Conservation (phyloP, 2,888 invertebrate genomes). For the Celastrina argiolus region DNA sequence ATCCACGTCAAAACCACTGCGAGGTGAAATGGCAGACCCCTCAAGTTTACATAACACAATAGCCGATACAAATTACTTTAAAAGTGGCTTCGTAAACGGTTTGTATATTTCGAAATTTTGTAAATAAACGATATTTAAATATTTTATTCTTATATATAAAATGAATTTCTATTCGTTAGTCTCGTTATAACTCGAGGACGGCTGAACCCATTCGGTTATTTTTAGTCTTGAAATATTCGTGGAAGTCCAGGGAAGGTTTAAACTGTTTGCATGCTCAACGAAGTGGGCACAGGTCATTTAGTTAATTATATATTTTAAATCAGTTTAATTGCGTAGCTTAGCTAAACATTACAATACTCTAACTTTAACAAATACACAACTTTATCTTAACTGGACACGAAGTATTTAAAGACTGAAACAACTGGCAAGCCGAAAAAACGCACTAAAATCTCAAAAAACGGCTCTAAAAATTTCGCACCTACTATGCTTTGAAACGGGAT, state of each 20-base stretch:
- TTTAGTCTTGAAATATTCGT: too few species aligned
- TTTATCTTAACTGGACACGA: not conserved
- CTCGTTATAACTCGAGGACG: too few species aligned
- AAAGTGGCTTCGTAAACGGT: not conserved
- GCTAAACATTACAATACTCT: not conserved
- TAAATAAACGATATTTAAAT: not conserved
- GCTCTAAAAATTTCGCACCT: slow-evolving; percentile 5
- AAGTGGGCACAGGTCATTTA: too few species aligned
- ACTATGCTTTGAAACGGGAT: not conserved
- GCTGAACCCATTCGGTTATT: too few species aligned
- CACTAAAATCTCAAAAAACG: too few species aligned
- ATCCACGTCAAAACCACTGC: slow-evolving; percentile 50
- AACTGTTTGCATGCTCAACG: too few species aligned
- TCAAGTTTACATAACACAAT: slow-evolving; percentile 2
- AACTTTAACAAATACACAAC: not conserved
- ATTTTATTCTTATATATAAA: too few species aligned
- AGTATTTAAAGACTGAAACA: slow-evolving; percentile 9
- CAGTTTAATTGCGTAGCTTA: too few species aligned
- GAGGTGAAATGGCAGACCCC: slow-evolving; percentile 4
- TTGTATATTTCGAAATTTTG: not conserved
- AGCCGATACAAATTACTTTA: slow-evolving; percentile 3
- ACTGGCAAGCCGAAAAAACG: slow-evolving; percentile 4
- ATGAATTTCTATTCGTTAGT: too few species aligned
- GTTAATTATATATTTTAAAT: too few species aligned
- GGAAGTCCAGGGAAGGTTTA: too few species aligned